These are phyloP conservation scores for Okamejei kenojei DNA, from an alignment of 2,797 vertebrate species.

Conservation along the genomic window DNA sequence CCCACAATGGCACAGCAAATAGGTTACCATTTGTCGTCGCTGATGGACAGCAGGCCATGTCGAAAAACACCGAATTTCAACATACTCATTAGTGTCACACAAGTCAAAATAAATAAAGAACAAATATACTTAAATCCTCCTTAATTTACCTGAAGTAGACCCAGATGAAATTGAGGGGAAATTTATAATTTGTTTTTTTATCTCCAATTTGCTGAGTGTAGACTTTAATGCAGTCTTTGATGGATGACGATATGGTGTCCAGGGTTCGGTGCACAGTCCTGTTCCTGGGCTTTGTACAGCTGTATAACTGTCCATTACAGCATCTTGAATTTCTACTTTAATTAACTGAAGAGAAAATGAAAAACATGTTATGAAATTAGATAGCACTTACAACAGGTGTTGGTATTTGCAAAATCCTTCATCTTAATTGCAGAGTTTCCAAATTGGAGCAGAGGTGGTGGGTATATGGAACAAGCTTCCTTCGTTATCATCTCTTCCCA, in stretches of 20 bases:
- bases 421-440: too few species aligned
- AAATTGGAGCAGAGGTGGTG: too few species aligned
- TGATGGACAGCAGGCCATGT: too few species aligned
- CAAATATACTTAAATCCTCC: not conserved
- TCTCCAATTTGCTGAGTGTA: slow-evolving; percentile 58
- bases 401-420: not conserved
- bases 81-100: too few species aligned
- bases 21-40: too few species aligned
- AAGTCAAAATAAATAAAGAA: not conserved
- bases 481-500: too few species aligned
- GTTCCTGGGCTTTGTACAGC: slow-evolving; percentile 47
- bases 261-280: slow-evolving; percentile 54
- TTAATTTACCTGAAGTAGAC: slow-evolving; percentile 71
- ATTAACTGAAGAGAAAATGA: slow-evolving; percentile 61
- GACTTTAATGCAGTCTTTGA: slow-evolving; percentile 50
- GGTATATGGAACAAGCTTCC: too few species aligned
- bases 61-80: too few species aligned
- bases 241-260: slow-evolving; percentile 55
- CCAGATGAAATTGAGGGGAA: slow-evolving; percentile 71
- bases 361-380: not conserved
- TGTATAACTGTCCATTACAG: slow-evolving; percentile 54
- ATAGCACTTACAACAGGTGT: not conserved
- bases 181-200: slow-evolving; percentile 69
- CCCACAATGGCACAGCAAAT: too few species aligned
- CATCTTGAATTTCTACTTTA: slow-evolving; percentile 76